Base-by-base conservation (phyloP, 2,797 vertebrate species). In the Ciconia nigra region DNA sequence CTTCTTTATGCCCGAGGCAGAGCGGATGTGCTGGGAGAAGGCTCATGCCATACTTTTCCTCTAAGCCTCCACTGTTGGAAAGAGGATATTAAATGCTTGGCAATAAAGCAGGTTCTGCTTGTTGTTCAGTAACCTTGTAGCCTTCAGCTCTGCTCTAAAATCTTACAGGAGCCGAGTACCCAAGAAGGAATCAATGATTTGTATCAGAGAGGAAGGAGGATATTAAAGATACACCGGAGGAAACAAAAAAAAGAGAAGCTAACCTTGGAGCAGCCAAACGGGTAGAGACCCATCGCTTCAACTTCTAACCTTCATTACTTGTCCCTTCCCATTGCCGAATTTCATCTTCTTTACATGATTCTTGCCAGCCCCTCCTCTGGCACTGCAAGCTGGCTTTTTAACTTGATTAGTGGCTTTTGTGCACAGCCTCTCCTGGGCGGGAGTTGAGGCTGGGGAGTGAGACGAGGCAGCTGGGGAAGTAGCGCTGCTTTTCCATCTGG, bases 61-160 rank as follows among this genome's bases (percentile, higher is more conserved):
- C 67, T 89, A 94, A 93, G 76, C 71, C 83, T 90, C 57, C 44
- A 33, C 89, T 83, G 63, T 39, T 95, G 65, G 74, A 93, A 95
- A 87, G 57, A 94, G 90, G 92, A 95, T 95, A 97, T 96, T 96
- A 97, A 96, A 90, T 89, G 84, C 82, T 78, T 66, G 66, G 89
- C 96, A 96, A 95, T 97, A 97, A 97, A 96, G 94, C 69, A 89
- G 92, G 31, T 94, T 95, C 87, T 94, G 76, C 89, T 93, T 89
- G 87, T 90, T 96, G 91, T 96, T 96, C 65, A 65, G 96, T 95
- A 96, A 95, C 92, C 92, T 94, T 91, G 92, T 96, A 97, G 93
- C 96, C 95, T 83, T 97, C 94, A 97, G 93, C 95, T 89, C 85
- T 90, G 65, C 80, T 81, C 58, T 62, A 69, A 97, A 95, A 93